Evolutionary conservation across 2,888 invertebrate species (phyloP), one percentile per base, ranked within the genome.

Genomic region (Hyppa rectilinea): DNA sequence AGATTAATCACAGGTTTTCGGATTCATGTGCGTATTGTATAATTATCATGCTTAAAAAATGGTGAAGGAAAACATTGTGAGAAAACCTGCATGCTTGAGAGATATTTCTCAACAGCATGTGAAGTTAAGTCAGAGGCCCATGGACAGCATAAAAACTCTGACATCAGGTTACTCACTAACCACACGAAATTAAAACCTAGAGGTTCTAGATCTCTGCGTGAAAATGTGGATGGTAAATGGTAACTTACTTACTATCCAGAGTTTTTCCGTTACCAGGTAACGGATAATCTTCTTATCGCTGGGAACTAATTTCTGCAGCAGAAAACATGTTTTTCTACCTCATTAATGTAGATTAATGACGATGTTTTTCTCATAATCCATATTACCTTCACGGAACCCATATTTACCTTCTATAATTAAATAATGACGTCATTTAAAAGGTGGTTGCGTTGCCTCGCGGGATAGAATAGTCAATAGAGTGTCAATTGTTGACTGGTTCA

Each of bases 401-500:
- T 50, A 26, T 17, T 4, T 17, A 17, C 4, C 12, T 14, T 0
- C 23, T 17, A 12, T 6, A 29, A 12, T n/a, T 36, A 58, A 68
- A 29, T 68, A 47, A 43, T 53, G 29, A 36, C n/a, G 26, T n/a
- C 58, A 71, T 12, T 20, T 17, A 40, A 14, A 29, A 23, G 17
- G 23, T 78, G 2, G 20, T 23, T 40, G 1, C 17, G 12, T 31
- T 56, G 63, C 36, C 40, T n/a, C 10, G 26, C 4, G 52, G n/a
- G 12, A 38, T 65, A 50, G 36, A 50, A 47, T 36, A 49, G 50
- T 63, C 62, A 75, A 56, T 56, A 43, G n/a, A 56, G 20, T 60
- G 70, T 56, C 80, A 70, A 63, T 63, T 59, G 80, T 63, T 53
- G 10, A 52, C 43, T 59, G 10, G 50, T 34, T 50, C 40, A 55